Conservation (phyloP, 2,888 invertebrate genomes). For the Diplolepis rosae region DNA sequence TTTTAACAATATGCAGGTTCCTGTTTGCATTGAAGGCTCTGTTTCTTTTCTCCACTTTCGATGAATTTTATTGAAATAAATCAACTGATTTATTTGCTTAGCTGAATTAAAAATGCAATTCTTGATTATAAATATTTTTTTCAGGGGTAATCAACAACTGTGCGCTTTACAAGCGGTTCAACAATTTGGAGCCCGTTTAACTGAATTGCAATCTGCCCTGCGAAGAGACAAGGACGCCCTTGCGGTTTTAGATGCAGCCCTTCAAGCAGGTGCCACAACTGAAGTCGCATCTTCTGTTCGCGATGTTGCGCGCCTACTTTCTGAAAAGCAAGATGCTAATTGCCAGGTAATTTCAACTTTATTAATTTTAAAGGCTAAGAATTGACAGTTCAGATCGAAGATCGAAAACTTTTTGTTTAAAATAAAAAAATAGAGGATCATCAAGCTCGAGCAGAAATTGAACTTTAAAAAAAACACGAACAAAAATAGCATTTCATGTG, state of each 20-base stretch:
- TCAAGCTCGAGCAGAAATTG: neutral
- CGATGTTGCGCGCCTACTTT: conserved; percentile 77
- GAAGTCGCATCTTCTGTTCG: conserved; percentile 77
- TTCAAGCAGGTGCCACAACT: conserved; percentile 71
- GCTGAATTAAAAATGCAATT: neutral
- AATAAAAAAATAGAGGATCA: neutral
- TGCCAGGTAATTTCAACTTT: conserved; percentile 59
- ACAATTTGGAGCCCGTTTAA: conserved; percentile 84
- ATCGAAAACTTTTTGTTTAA: neutral
- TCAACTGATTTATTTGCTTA: neutral
- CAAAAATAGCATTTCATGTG: neutral
- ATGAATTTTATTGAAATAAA: neutral
- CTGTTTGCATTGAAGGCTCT: neutral
- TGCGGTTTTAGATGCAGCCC: conserved; percentile 75
- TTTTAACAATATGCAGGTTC: neutral
- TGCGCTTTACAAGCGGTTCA: conserved; percentile 83
- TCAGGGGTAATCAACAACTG: conserved; percentile 83
- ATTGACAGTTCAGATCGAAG: neutral
- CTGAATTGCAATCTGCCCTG: conserved; percentile 85
- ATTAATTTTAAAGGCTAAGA: too few relatives aligned
- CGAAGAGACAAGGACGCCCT: conserved; percentile 82
- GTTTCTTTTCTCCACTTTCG: neutral
- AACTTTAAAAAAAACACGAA: neutral
- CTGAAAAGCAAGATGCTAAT: conserved; percentile 74
- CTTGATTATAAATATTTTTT: conserved; percentile 54